Percentiles rank a stretch among this genome's conserved stretches.
Conservation (phyloP, 2,797 vertebrate species). For the Sebastes minor region DNA sequence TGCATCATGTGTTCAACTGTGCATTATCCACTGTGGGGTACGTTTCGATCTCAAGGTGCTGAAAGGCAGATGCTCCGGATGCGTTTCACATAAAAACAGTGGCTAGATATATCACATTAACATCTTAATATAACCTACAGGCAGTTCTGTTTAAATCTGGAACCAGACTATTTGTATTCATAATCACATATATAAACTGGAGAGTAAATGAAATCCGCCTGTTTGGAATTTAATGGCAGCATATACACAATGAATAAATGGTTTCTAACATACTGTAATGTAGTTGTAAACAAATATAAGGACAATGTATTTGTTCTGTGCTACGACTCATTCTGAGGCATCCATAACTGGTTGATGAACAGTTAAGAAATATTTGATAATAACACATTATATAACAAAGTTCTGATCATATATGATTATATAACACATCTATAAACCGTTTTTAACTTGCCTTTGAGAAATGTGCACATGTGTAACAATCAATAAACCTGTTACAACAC, state of each 20-base stretch:
- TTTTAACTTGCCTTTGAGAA: background rate
- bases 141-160: slow-evolving; percentile 19
- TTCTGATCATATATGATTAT: background rate
- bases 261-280: slow-evolving; percentile 3
- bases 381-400: background rate
- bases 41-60: slow-evolving; percentile 40
- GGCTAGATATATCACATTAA: slow-evolving; percentile 49
- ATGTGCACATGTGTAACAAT: background rate
- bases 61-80: slow-evolving; percentile 40
- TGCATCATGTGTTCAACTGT: slow-evolving; percentile 68
- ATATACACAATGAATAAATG: background rate
- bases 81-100: slow-evolving; percentile 34
- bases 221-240: background rate
- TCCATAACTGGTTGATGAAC: background rate
- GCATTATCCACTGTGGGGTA: slow-evolving; percentile 33
- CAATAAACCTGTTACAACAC: background rate
- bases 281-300: slow-evolving; percentile 3
- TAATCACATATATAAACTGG: slow-evolving; percentile 6
- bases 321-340: background rate
- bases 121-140: slow-evolving; percentile 31
- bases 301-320: background rate
- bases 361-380: background rate
- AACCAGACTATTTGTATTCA: slow-evolving; percentile 26
- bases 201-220: background rate
- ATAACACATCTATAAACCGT: background rate